Evolutionary conservation across 2,797 vertebrate species (phyloP).

Genomic region (Melanotaenia maccullochi): DNA sequence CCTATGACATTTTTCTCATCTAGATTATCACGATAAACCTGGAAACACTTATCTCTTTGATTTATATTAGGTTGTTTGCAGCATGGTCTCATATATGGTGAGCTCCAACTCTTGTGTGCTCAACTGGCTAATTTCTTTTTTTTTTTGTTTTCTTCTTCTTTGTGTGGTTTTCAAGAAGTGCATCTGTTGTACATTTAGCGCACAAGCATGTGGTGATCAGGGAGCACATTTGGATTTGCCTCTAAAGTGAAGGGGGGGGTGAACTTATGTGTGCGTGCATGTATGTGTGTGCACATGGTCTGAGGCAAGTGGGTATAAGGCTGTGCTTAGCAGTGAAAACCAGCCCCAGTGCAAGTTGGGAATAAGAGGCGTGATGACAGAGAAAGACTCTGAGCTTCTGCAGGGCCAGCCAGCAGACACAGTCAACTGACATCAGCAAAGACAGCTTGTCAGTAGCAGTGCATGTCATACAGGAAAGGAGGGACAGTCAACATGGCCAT

Average conservation of each 20-base stretch:
- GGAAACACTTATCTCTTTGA: slow-evolving; percentile 68
- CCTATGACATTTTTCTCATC: slow-evolving; percentile 49
- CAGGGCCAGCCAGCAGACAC: slow-evolving; percentile 64
- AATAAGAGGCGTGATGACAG: slow-evolving; percentile 71
- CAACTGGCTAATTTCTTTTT: slow-evolving; percentile 20
- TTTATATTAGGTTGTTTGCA: slow-evolving; percentile 70
- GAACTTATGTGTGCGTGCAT: slow-evolving; percentile 21
- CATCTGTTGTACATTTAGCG: slow-evolving; percentile 76
- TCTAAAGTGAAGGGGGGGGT: slow-evolving; percentile 44
- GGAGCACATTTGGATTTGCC: slow-evolving; percentile 52
- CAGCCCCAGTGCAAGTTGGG: slow-evolving; percentile 70
- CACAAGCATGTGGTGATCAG: slow-evolving; percentile 59
- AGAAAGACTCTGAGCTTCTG: slow-evolving; percentile 63
- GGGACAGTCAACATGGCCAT: slow-evolving; percentile 56
- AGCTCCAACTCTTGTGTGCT: slow-evolving; percentile 56
- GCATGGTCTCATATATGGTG: slow-evolving; percentile 61
- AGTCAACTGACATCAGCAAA: slow-evolving; percentile 71
- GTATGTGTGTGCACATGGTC: slow-evolving; percentile 34
- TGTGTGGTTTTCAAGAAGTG: slow-evolving; percentile 51
- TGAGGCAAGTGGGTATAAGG: slow-evolving; percentile 54
- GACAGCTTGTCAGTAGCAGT: slow-evolving; percentile 76
- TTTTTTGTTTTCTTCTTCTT: background rate
- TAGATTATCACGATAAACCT: slow-evolving; percentile 53
- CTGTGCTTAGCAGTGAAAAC: slow-evolving; percentile 55
- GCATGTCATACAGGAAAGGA: slow-evolving; percentile 57